phyloP scores from a whole-genome alignment of 2,888 invertebrate genomes.

The Pecten maximus region DNA sequence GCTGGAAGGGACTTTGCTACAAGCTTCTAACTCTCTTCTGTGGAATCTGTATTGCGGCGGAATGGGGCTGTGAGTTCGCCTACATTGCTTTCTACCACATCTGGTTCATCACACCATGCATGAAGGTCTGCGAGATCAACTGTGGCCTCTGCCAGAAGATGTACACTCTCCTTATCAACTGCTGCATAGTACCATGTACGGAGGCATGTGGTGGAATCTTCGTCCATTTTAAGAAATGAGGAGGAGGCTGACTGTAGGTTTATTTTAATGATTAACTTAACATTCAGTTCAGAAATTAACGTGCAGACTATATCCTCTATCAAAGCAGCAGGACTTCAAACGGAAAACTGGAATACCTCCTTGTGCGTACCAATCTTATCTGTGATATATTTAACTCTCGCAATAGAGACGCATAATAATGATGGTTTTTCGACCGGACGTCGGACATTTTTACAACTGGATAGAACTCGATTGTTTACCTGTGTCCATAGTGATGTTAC shows the following conservation, averaged over 20 bases:
- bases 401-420: conserved; percentile 2
- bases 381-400: conserved; percentile 21
- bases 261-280: neutral
- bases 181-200: conserved; percentile 60
- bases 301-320: neutral
- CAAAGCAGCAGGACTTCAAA: neutral
- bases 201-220: conserved; percentile 60
- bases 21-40: conserved; percentile 87
- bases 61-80: conserved; percentile 83
- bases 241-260: neutral
- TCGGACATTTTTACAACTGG: neutral
- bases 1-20: conserved; percentile 88
- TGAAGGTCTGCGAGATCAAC: conserved; percentile 87
- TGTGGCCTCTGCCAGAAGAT: conserved; percentile 67
- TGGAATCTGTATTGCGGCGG: conserved; percentile 88
- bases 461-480: neutral
- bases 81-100: conserved; percentile 86
- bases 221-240: conserved; percentile 47
- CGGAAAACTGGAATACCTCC: conserved; percentile 15
- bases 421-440: neutral
- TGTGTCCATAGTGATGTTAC: neutral
- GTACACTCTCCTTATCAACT: conserved; percentile 56
- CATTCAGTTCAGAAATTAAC: neutral
- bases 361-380: neutral
- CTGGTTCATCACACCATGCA: conserved; percentile 88